Base-by-base conservation (phyloP, 2,113 vertebrate genomes). In the Gallinago paraguaiae region DNA sequence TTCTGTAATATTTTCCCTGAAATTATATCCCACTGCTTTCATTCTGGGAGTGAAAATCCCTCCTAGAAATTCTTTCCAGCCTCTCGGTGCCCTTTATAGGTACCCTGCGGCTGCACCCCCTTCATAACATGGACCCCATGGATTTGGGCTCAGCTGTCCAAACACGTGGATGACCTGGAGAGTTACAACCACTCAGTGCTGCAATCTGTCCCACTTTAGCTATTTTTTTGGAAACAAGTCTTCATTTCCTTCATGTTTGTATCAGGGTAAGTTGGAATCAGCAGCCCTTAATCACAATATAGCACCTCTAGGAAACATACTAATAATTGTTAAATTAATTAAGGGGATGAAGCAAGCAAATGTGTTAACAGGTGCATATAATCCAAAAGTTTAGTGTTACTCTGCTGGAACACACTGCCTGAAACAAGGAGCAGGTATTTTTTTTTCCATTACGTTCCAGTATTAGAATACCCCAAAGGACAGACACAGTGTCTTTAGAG, bases 1-100 rank as follows among this genome's bases (percentile, higher is more conserved):
- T 78, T 83, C 88, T 81, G 31, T 45, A 75, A 89, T 45, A 45
- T 84, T 95, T 95, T 91, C 79, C 93, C 63, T 61, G 90, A 93
- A 95, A 93, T 85, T 53, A 84, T 82, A 90, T 90, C 75, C 59
- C 43, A 48, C 16, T 48, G 88, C 60, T 96, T 95, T 95, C 56
- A 75, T 85, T 92, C 81, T 79, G 57, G 79, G 72, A 81, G 81
- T 96, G 95, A 90, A 94, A 96, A 94, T 96, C 79, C 81, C 64
- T 69, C 75, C 86, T 64, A 72, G 64, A 90, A 92, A 93, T 96
- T 86, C 74, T 87, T 96, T 94, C 82, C 80, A 95, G 78, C 24
- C 68, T 84, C 79, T 67, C 59, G 67, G 59, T 82, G 65, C 30
- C 67, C 53, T 95, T 96, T 87, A 50, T 72, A 39, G 9, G 25